Evolutionary conservation across 92 coral and sea anemone genomes (phyloP), one percentile per base, ranked within the genome.

Genomic region (Micromussa lordhowensis): DNA sequence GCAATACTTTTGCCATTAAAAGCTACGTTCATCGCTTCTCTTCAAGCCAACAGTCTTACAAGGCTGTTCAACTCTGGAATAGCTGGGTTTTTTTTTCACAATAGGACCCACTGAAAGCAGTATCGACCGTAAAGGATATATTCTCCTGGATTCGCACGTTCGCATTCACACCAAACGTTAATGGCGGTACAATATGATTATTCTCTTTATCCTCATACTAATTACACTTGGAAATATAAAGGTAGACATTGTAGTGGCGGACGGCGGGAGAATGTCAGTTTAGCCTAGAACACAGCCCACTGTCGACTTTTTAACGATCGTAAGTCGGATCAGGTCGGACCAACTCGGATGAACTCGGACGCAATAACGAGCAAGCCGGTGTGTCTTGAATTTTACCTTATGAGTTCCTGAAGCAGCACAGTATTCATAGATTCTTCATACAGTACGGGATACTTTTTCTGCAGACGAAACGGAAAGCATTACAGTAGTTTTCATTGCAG

Each of bases 391-490:
- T 58, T 86, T 15, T 63, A 97, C 99, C 99, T 95, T 92, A 97
- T 92, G 38, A 97, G 91, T 89, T 97, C 99, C 68, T 97, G 99
- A 18, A 94, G 88, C 22, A 97, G 89, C 1, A 97, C 99, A 36
- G 99, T 97, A 89, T 97, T 97, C 99, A 95, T 97, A 3, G 99
- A 97, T 87, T 97, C 99, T 84, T 97, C 98, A 89, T 97, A 97
- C 79, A 91, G 89, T 75, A 97, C 93, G 3, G 99, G 99, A 68
- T 97, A 97, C 85, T 94, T 95, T 94, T 97, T 96, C 99, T 97
- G 86, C 13, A 79, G 68, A 26, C 66, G 13, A 22, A 82, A 31
- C 83, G 36, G 29, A 1, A 53, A 36, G 17, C 54, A 31, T 12
- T 32, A 1, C 9, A 38, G 3, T 31, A 28, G 13, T 40, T 40